Conservation (phyloP, 2,113 vertebrate species). For the Phalacrocorax brasilianus region DNA sequence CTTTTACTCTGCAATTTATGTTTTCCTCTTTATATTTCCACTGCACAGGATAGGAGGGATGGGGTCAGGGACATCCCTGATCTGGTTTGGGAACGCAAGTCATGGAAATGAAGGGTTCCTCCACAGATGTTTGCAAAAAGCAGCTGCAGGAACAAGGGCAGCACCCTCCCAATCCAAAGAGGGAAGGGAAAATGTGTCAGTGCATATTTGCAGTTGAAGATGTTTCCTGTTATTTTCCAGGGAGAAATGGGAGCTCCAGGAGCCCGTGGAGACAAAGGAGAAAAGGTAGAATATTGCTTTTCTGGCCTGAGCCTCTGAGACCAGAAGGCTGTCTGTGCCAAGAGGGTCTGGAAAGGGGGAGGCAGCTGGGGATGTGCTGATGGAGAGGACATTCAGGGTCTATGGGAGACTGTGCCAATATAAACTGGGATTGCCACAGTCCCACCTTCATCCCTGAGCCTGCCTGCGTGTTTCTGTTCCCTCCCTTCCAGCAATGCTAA, state of each 20-base stretch:
- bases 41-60: accelerated
- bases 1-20: not conserved
- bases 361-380: accelerated
- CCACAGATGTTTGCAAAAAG: not conserved
- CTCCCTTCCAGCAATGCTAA: not conserved
- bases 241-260: slow-evolving; percentile 62
- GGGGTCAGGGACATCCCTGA: not conserved
- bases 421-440: not conserved
- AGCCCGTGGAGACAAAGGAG: slow-evolving; percentile 47
- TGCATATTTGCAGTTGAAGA: not conserved
- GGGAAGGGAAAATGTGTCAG: not conserved
- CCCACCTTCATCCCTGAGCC: not conserved
- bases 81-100: not conserved
- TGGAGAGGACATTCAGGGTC: not conserved
- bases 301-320: not conserved
- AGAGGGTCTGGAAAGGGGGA: not conserved
- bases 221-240: not conserved
- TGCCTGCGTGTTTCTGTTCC: not conserved
- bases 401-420: accelerated
- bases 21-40: not conserved
- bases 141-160: accelerated
- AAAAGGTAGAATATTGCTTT: slow-evolving; percentile 13
- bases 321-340: not conserved
- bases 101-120: not conserved
- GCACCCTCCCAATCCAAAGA: not conserved